Base-by-base conservation (phyloP, 2,797 vertebrate species). In the Gephyroberyx darwinii region DNA sequence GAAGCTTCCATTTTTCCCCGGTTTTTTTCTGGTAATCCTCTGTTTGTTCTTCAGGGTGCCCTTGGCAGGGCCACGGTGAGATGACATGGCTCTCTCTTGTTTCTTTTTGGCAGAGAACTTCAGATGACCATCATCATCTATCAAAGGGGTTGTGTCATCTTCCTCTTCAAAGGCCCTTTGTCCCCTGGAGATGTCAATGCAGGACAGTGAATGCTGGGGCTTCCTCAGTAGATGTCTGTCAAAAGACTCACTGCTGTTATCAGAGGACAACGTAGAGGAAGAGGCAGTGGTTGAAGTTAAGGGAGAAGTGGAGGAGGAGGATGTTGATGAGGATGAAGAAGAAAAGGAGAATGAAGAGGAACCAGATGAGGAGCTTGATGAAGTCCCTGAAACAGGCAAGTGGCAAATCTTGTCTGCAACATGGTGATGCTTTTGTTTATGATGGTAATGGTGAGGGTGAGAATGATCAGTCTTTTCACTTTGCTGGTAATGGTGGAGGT, bases 181-280 rank as follows among this genome's bases (percentile, higher is more conserved):
- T 70, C 77, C 90, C 20, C 69, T 77, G 14, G 92, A 91, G 65
- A 95, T 88, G 51, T 95, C 93, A 17, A 76, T 89, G 20, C 94
- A 94, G n/a, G 95, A 95, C 72, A 87, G 91, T 0, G 94, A 95
- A 71, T 94, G 87, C 55, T 76, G 83, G 7, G 90, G 71, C 58
- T 67, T 89, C 41, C 31, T 62, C 5, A 35, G 74, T 47, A 57
- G 22, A 65, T 57, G 8, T 68, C 16, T 84, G 10, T 81, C 79
- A 22, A 80, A 90, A 56, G 61, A 55, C 19, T 85, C 86, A 6
- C 88, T 84, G 76, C 92, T 93, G 59, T 75, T 71, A 22, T 92
- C 89, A n/a, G 92, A 93, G 10, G 93, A 93, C 82, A 92, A 85
- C n/a, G 81, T 64, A 8, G 82, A 83, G 6, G 88, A 85, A 14